Evolutionary conservation across 2,797 vertebrate genomes (phyloP), one percentile per base, ranked within the genome.

Genomic region (Pantherophis alleghaniensis): DNA sequence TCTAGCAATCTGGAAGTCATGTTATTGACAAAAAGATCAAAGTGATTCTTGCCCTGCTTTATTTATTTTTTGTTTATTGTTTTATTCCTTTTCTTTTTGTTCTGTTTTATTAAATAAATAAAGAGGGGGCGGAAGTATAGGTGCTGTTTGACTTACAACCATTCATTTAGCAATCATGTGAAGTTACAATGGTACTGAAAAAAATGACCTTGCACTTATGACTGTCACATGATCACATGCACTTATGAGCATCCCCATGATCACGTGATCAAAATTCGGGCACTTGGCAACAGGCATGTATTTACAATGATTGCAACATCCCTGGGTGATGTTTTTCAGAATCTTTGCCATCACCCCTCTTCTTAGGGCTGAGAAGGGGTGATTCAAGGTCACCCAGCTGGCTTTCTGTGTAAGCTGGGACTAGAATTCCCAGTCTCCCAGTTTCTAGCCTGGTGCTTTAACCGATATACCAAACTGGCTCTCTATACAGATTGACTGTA

Each of bases 401-500:
- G 20, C 74, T 24, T 24, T 47, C 18, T 83, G 37, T 42, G 20
- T 83, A 83, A 83, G 10, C 9, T 42, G 37, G 20, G 37, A 83
- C 37, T 83, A 83, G 37, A 83, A 83, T 24, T 83, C 74, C 37
- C 20, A 22, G 4, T 47, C 74, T 83, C 74, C 74, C 20, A 22
- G 20, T 47, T 47, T 47, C 74, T 83, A 83, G 37, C 37, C 4
- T 83, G 37, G 18, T 42, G 10, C 74, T 42, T 83, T 83, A 47
- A 47, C 9, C 37, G 47, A 24, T 47, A 83, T 47, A 83, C 42
- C 74, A 47, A 1, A 83, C 20, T 47, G 32, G 74, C 4, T 83
- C 20, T 47, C 74, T 24, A 42, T 47, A 47, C 66, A n/a, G 37
- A 42, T 93, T 95, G 69, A 69, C 83, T 93, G 26, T 87, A 91